phyloP scores from a whole-genome alignment of 2,888 invertebrate species.

The Anorthoa munda region DNA sequence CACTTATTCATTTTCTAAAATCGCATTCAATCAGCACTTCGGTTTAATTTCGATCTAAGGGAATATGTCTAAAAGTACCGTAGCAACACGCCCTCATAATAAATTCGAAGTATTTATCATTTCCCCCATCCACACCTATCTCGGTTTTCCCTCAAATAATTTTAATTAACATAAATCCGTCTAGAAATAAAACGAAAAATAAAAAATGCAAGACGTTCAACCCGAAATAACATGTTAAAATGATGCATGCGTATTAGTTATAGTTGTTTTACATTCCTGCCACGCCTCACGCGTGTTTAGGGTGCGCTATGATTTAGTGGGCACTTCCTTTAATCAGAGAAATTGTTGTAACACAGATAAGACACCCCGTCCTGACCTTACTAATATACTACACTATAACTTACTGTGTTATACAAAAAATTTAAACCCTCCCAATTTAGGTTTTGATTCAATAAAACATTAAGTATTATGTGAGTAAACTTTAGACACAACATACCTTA shows the following conservation, averaged over 20 bases:
- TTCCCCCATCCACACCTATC: not conserved
- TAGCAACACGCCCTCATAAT: not conserved
- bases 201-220: conserved; percentile 1
- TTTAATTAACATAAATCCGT: not conserved
- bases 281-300: conserved; percentile 75
- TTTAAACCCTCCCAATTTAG: not conserved
- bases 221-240: conserved; percentile 32
- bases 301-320: conserved; percentile 81
- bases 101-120: not conserved
- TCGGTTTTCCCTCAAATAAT: not conserved
- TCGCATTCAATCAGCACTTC: not conserved
- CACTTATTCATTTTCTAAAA: not conserved
- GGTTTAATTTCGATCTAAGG: not conserved
- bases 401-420: not conserved
- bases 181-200: conserved; percentile 2
- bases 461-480: not conserved
- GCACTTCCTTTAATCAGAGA: conserved; percentile 81
- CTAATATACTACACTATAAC: conserved; percentile 25
- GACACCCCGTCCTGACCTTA: conserved; percentile 50
- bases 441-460: not conserved
- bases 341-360: conserved; percentile 74
- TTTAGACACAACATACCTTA: not conserved
- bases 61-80: not conserved
- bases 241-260: conserved; percentile 43
- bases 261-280: conserved; percentile 66